These are phyloP conservation scores for Nautilus pompilius DNA, from an alignment of 1,140 invertebrate species.

Conservation along the genomic window DNA sequence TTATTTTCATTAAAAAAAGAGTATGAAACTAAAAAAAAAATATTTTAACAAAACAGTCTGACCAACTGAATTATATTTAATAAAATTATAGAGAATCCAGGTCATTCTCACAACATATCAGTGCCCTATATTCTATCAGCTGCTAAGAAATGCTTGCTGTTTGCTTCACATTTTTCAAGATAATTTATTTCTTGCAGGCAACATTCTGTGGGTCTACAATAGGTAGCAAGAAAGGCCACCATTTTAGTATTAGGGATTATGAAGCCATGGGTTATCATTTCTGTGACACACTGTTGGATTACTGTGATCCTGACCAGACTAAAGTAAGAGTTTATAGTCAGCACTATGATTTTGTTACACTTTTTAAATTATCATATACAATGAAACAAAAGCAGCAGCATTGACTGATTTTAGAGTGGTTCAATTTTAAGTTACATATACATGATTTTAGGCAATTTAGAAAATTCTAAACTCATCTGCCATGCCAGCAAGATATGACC, in stretches of 20 bases:
- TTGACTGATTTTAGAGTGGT: background rate
- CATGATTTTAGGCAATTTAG: background rate
- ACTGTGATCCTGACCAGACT: constrained; percentile 80
- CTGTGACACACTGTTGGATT: constrained; percentile 88
- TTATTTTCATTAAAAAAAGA: too few relatives aligned
- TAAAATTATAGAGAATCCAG: too few relatives aligned
- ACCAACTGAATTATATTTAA: too few relatives aligned
- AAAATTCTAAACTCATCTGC: too few relatives aligned
- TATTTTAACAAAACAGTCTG: too few relatives aligned
- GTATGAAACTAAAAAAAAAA: too few relatives aligned
- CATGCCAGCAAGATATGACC: too few relatives aligned
- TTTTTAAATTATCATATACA: constrained; percentile 1
- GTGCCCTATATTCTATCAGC: too few relatives aligned
- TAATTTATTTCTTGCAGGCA: constrained; percentile 57
- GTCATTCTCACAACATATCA: too few relatives aligned
- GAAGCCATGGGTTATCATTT: constrained; percentile 82
- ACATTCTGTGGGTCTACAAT: constrained; percentile 83
- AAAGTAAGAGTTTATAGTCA: constrained; percentile 62
- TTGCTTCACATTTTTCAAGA: too few relatives aligned
- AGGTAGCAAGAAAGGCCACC: constrained; percentile 70
- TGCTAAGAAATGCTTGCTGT: too few relatives aligned
- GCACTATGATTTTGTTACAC: constrained; percentile 7
- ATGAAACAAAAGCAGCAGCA: background rate
- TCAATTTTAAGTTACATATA: background rate
- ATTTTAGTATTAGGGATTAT: constrained; percentile 79